Percentiles rank a stretch among this genome's conserved stretches.
Conservation (phyloP, 2,113 vertebrate species). For the Lutjanus erythropterus region DNA sequence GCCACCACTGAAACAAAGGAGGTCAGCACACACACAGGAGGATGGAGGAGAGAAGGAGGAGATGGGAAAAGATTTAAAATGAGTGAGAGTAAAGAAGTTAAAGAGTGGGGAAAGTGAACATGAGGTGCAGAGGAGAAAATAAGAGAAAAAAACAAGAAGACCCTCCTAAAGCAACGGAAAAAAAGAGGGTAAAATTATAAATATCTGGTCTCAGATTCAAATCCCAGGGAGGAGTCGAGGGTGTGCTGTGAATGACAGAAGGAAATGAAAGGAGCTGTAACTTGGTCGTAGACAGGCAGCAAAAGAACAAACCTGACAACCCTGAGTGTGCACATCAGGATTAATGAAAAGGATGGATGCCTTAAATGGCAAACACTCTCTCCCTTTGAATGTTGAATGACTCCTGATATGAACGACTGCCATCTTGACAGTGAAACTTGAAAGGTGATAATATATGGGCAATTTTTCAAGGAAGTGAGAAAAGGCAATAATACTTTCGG, state of each 20-base stretch:
- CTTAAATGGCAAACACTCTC: slow-evolving; percentile 9
- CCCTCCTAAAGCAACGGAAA: not conserved
- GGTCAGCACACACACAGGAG: slow-evolving; percentile 33
- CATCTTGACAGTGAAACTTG: slow-evolving; percentile 26
- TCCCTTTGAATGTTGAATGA: slow-evolving; percentile 21
- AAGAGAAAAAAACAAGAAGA: not conserved
- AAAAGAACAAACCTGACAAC: slow-evolving; percentile 3
- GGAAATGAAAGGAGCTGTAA: not conserved
- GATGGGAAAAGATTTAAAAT: slow-evolving; percentile 12
- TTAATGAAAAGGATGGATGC: slow-evolving; percentile 1
- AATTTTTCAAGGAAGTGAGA: slow-evolving; percentile 11
- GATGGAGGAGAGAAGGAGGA: not conserved
- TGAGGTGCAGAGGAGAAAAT: not conserved
- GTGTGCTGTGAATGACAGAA: not conserved
- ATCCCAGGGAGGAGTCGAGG: not conserved
- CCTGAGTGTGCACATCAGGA: slow-evolving; percentile 1
- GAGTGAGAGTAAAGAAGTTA: not conserved
- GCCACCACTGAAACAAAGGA: slow-evolving; percentile 45
- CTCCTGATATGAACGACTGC: slow-evolving; percentile 8
- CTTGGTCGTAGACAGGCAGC: not conserved
- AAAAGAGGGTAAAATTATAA: not conserved
- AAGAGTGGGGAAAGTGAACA: not conserved
- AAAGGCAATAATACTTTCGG: slow-evolving; percentile 38
- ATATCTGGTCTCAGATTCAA: not conserved
- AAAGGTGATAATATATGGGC: slow-evolving; percentile 25